Base-by-base conservation (phyloP, 1,140 invertebrate species). In the Conus ventricosus region DNA sequence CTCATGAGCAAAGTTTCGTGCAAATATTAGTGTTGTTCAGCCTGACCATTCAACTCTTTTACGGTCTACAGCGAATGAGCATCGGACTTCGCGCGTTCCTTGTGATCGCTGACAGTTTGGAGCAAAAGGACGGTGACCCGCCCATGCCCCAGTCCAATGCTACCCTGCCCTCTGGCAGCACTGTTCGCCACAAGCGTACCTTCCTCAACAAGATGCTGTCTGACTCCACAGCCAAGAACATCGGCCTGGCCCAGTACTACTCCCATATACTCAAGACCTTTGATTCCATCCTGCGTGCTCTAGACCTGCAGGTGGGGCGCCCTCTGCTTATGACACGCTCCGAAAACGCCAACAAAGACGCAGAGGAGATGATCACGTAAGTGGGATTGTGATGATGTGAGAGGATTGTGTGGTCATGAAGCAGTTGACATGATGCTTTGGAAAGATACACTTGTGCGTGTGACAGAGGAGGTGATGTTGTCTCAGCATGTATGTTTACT, bases 101-200 rank as follows among this genome's bases (percentile, higher is more conserved):
- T 4, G 99, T 99, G 0, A 99, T 99, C 15, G 99, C 99, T 23
- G 99, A 99, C 94, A 99, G 98, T 93, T 95, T 99, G 27, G 99
- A 99, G 94, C 99, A 99, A 95, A 99, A 99, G 94, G 99, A 99
- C 95, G 99, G 96, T 0, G 98, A 99, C 94, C 99, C 99, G 13
- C 98, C 98, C 0, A 99, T 99, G 98, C 99, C 99, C 0, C 96
- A 98, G 90, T 98, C 98, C 0, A 97, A 98, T 84, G 98, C 98
- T 0, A 98, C 98, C 3, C 95, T 99, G 71, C 99, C 99, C 0
- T 99, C 98, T 1, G 98, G 98, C 0, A 98, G 98, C 95, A 99
- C 99, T 0, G 96, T 99, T 84, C 95, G 98, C 23, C 60, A 81
- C 27, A 99, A 99, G 94, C 99, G 99, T 94, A 99, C 98, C 0